Evolutionary conservation across 2,113 vertebrate genomes (phyloP).

Genomic region (Osmerus mordax): DNA sequence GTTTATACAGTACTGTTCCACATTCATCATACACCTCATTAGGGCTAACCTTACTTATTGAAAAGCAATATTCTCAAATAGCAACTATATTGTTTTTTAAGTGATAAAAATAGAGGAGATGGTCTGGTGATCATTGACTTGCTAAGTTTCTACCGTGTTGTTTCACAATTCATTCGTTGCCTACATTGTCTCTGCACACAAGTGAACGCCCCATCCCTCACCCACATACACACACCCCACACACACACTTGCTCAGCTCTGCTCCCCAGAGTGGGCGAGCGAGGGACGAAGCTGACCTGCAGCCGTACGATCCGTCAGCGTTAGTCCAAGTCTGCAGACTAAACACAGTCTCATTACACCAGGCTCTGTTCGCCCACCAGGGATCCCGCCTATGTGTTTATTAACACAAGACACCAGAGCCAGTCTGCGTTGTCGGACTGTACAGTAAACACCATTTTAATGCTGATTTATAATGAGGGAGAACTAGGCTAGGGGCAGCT

Average conservation of each 20-base stretch:
- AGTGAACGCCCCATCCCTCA: no score
- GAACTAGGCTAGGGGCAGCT: constrained; percentile 46
- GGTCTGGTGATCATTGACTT: constrained; percentile 1
- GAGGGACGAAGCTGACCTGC: constrained; percentile 58
- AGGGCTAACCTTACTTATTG: neutral
- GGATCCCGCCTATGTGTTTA: constrained; percentile 70
- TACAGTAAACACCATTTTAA: constrained; percentile 58
- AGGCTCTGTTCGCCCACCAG: constrained; percentile 53
- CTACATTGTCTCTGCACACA: no score
- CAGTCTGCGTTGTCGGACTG: constrained; percentile 29
- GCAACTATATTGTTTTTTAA: constrained; percentile 8
- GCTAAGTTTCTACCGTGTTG: no score
- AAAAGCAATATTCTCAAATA: neutral
- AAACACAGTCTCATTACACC: constrained; percentile 77
- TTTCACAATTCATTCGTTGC: no score
- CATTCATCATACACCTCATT: neutral
- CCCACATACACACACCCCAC: no score
- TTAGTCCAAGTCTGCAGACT: constrained; percentile 75
- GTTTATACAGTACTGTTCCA: neutral
- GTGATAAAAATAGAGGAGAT: neutral
- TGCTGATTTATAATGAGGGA: constrained; percentile 61
- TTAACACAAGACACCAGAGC: constrained; percentile 63
- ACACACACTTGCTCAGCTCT: no score
- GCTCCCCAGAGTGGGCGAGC: neutral
- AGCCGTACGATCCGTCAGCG: constrained; percentile 75